Conservation (phyloP, 64 coral and sea anemone species). For the Pocillopora damicornis region DNA sequence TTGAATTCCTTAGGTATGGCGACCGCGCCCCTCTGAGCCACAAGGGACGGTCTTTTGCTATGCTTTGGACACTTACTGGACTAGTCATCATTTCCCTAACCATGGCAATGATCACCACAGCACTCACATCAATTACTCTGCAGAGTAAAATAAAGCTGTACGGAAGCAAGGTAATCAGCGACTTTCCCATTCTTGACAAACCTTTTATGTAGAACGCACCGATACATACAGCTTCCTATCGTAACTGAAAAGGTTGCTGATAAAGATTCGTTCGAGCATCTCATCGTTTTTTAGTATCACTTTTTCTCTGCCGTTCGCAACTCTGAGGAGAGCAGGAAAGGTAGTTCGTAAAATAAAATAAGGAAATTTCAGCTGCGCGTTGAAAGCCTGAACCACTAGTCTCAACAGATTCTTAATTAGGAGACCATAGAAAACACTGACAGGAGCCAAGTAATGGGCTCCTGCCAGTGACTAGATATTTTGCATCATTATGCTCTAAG, state of each 20-base stretch:
- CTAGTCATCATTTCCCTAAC: conserved; percentile 48
- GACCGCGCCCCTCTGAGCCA: conserved; percentile 39
- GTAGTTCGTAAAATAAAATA: no score
- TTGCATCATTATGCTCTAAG: no score
- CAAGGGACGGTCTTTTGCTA: conserved; percentile 54
- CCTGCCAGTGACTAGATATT: no score
- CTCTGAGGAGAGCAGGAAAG: no score
- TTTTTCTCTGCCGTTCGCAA: no score
- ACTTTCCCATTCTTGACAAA: neutral
- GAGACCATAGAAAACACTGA: no score
- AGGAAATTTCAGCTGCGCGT: no score
- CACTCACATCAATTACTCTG: conserved; percentile 38
- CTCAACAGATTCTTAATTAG: no score
- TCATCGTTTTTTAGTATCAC: no score
- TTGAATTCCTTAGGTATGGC: conserved; percentile 37
- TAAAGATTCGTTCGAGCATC: no score
- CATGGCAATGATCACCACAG: conserved; percentile 50
- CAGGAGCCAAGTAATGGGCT: no score
- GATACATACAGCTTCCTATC: neutral
- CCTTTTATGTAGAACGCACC: neutral
- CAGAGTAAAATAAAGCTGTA: conserved; percentile 22
- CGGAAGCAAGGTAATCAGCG: conserved; percentile 27
- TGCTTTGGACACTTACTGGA: conserved; percentile 53
- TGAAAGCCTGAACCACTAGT: no score
- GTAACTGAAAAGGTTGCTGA: neutral